Conservation (phyloP, 2,113 vertebrate species). For the Dinomys branickii region DNA sequence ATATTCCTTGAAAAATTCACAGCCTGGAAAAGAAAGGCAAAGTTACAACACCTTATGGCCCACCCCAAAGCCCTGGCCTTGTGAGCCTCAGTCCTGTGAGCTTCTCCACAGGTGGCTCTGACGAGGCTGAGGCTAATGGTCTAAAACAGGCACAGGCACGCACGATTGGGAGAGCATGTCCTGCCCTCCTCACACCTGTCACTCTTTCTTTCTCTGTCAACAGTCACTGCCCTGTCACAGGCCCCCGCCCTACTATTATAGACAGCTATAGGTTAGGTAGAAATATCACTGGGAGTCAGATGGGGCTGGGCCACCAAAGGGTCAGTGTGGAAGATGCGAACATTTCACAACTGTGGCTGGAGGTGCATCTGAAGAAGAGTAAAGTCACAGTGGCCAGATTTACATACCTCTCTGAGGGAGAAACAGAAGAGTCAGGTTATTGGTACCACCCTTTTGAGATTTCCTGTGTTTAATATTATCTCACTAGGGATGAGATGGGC, state of each 20-base stretch:
- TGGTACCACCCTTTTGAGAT: background rate
- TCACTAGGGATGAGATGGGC: background rate
- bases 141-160: rapidly evolving
- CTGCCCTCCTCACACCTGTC: background rate
- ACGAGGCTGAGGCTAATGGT: background rate
- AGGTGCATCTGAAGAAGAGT: background rate
- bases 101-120: background rate
- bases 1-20: slow-evolving; percentile 99
- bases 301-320: too few species aligned
- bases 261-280: too few species aligned
- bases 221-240: background rate
- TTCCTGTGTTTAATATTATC: background rate
- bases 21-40: slow-evolving; percentile 89
- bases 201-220: background rate
- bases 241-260: background rate
- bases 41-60: background rate
- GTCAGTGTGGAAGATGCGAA: background rate
- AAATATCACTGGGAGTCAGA: too few species aligned
- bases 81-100: too few species aligned
- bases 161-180: background rate
- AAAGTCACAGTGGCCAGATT: background rate
- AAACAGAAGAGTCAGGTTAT: background rate
- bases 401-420: background rate
- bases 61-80: background rate
- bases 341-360: background rate